phyloP scores from a whole-genome alignment of 2,113 vertebrate genomes.

The Carassius carassius region DNA sequence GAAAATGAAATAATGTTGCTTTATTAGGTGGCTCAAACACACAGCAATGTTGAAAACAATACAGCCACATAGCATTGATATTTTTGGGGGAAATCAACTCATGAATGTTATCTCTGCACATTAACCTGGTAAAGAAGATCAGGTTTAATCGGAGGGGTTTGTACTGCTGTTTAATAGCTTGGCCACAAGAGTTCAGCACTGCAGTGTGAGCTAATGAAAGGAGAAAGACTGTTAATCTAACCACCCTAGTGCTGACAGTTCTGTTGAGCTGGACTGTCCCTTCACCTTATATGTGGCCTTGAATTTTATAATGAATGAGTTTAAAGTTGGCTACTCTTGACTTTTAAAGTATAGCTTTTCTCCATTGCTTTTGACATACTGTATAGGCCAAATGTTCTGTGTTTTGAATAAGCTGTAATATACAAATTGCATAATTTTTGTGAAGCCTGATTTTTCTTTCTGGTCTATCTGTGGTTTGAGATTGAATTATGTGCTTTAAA shows the following conservation, averaged over 20 bases:
- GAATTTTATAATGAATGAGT: too few relatives aligned
- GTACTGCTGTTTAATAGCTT: slow-evolving; percentile 10
- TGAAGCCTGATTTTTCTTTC: neutral
- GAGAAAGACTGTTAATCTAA: slow-evolving; percentile 3
- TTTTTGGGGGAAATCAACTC: neutral
- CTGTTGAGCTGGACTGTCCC: neutral
- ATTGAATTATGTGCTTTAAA: neutral
- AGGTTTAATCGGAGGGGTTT: neutral
- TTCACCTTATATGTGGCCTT: slow-evolving; percentile 16
- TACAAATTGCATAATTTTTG: neutral
- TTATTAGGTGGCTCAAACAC: neutral
- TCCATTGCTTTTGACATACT: neutral
- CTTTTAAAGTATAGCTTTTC: neutral
- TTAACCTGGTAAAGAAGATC: neutral
- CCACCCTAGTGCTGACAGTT: slow-evolving; percentile 18
- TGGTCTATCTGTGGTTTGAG: neutral
- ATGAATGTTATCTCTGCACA: neutral
- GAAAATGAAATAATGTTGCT: neutral
- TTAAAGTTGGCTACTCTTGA: neutral
- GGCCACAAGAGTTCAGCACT: slow-evolving; percentile 13
- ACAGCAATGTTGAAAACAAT: neutral
- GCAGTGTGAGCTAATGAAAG: neutral
- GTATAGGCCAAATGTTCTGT: neutral
- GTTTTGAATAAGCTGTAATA: neutral
- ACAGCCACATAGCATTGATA: neutral